phyloP scores from a whole-genome alignment of 2,797 vertebrate species.

The Sylvilagus floridanus region DNA sequence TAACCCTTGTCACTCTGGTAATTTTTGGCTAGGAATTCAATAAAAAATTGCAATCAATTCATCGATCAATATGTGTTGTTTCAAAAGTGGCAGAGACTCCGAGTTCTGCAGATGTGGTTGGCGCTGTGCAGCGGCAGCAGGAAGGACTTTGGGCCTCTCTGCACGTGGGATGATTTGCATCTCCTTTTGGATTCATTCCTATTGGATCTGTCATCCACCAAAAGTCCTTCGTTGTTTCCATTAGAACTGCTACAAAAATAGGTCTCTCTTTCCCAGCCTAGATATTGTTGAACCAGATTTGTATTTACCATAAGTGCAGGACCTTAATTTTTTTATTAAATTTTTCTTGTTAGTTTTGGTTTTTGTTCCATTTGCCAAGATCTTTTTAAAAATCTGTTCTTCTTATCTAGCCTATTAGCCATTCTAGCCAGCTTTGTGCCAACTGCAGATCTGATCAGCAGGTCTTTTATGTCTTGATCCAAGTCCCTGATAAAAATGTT shows the following conservation, averaged over 20 bases:
- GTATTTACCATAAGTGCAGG: slow-evolving; percentile 21
- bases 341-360: slow-evolving; percentile 59
- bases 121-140: neutral
- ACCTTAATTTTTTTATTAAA: slow-evolving; percentile 62
- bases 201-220: neutral
- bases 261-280: neutral
- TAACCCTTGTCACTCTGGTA: neutral
- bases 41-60: neutral
- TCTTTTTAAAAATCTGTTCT: slow-evolving; percentile 65
- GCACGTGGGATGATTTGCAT: neutral
- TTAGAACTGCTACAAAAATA: slow-evolving; percentile 18
- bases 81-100: neutral
- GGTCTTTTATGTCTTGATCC: slow-evolving; percentile 64
- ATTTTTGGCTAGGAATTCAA: slow-evolving; percentile 57
- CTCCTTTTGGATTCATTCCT: neutral
- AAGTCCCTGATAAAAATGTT: slow-evolving; percentile 55
- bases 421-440: slow-evolving; percentile 42
- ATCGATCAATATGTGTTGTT: neutral
- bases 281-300: neutral
- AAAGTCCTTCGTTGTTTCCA: neutral
- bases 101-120: neutral
- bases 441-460: slow-evolving; percentile 67
- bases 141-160: neutral
- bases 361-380: slow-evolving; percentile 70
- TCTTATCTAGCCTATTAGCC: slow-evolving; percentile 67